These are phyloP conservation scores for Sarcophaga carnaria DNA, from an alignment of 2,888 invertebrate genomes.

Conservation along the genomic window DNA sequence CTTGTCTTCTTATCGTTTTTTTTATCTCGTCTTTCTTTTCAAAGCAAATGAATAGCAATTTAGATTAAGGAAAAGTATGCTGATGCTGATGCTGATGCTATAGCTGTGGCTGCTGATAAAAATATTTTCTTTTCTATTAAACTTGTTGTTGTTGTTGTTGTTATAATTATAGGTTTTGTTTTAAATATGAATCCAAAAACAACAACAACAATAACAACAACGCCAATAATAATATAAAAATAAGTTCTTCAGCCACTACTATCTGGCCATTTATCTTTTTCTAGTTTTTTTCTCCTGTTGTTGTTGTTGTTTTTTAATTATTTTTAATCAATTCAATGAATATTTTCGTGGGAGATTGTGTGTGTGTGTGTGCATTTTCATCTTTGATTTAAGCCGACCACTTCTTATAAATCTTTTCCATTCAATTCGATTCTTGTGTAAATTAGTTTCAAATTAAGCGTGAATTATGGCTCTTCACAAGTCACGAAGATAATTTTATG, in stretches of 20 bases:
- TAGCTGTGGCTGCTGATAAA: neutral
- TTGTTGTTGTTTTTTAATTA: constrained; percentile 14
- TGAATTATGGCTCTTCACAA: constrained; percentile 68
- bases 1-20: too few relatives aligned
- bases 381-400: constrained; percentile 76
- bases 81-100: constrained; percentile 9
- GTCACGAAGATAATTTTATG: neutral
- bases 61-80: neutral
- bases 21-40: too few relatives aligned
- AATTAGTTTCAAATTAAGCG: constrained; percentile 69
- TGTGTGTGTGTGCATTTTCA: constrained; percentile 25
- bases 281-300: neutral
- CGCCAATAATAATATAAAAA: too few relatives aligned
- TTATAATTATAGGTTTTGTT: constrained; percentile 69
- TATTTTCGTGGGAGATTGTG: constrained; percentile 67
- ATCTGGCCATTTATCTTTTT: neutral
- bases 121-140: neutral
- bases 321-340: constrained; percentile 60
- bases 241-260: neutral
- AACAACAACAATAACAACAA: too few relatives aligned
- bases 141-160: constrained; percentile 50
- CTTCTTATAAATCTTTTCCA: constrained; percentile 61
- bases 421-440: constrained; percentile 18
- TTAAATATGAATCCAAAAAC: neutral
- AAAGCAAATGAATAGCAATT: neutral